These are phyloP conservation scores for Drosophila cyrtoloma DNA, from an alignment of 2,888 invertebrate species.

Conservation along the genomic window DNA sequence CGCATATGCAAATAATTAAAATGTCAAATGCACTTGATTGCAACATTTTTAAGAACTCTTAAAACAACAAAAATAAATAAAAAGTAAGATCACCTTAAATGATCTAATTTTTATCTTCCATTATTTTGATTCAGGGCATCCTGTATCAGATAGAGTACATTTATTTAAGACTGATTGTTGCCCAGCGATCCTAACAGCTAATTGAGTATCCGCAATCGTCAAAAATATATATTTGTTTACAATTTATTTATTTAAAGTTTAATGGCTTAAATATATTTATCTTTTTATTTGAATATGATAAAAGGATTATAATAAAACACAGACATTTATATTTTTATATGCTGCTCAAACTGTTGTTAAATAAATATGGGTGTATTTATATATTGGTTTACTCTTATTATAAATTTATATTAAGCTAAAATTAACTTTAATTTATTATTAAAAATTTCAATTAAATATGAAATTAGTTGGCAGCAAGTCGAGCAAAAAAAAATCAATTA, in stretches of 20 bases:
- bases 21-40: background rate
- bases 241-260: background rate
- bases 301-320: background rate
- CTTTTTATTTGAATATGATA: background rate
- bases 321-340: background rate
- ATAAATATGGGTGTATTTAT: no score
- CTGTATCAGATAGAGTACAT: background rate
- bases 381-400: background rate
- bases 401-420: background rate
- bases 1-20: slow-evolving; percentile 6
- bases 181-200: background rate
- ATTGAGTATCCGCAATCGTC: no score
- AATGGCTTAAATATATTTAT: background rate
- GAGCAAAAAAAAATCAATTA: background rate
- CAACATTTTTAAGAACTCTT: background rate
- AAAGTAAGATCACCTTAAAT: background rate
- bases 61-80: background rate
- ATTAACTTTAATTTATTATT: background rate
- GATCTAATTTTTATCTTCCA: background rate
- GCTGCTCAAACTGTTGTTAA: background rate
- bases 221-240: no score
- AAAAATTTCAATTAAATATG: background rate
- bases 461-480: background rate
- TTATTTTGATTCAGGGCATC: background rate
- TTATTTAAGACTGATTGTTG: background rate